Base-by-base conservation (phyloP, 2,888 invertebrate species). In the Chrysina gloriosa region DNA sequence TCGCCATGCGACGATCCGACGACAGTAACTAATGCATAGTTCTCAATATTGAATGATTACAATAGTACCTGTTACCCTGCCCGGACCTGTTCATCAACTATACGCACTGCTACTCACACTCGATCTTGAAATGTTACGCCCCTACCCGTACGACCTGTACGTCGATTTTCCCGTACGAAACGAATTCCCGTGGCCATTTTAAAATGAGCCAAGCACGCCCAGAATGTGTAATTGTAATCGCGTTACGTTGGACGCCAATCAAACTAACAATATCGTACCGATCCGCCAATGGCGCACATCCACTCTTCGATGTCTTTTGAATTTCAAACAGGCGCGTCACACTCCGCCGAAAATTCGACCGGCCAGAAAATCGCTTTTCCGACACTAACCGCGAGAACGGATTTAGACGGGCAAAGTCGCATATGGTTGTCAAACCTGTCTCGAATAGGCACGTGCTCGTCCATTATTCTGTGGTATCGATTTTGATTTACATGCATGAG, bases 81-180 rank as follows among this genome's bases (percentile, higher is more conserved):
- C 47, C 66, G 79, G 81, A 82, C 83, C 81, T 82, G 82, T 82
- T 83, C 80, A 80, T 82, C 81, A 79, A 80, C 81, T 81, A 80
- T 67, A 54, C 27, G 25, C 25, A n/a, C n/a, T n/a, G 80, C 81
- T 52, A 31, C 80, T 80, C 77, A 79, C 79, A 81, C 80, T 80
- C 80, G 81, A 81, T 82, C 80, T 80, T 81, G 82, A 82, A 81
- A 82, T 81, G 80, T 73, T 78, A 81, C 81, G 80, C 80, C 80
- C 81, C 80, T 80, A 81, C 67, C 19, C 29, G 52, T 52, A 52
- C 31, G 52, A 52, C 52, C 52, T 52, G 52, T 14, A 52, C 29
- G 16, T 52, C 27, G 52, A 52, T 52, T 11, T 50, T 50, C 48
- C 27, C 48, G 48, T 27, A 39, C 39, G 27, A 42, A n/a, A n/a